Evolutionary conservation across 2,888 invertebrate species (phyloP).

Genomic region (Aporophyla nigra): DNA sequence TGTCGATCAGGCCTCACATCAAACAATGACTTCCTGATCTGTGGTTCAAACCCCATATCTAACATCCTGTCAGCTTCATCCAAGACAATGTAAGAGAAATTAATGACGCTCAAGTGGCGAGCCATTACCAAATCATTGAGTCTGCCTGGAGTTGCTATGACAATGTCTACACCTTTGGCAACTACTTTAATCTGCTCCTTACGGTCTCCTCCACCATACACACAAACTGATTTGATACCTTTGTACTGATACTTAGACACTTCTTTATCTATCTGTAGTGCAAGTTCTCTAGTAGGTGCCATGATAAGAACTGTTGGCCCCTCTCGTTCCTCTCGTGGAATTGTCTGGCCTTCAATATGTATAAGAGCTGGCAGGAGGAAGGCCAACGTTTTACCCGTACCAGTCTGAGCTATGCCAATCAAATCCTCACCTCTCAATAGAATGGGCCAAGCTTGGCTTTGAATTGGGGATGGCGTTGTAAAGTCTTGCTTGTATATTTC

Average conservation of each 20-base stretch:
- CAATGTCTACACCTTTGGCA: conserved; percentile 96
- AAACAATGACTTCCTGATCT: conserved; percentile 95
- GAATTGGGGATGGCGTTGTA: conserved; percentile 96
- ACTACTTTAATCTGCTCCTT: conserved; percentile 94
- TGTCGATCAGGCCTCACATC: conserved; percentile 97
- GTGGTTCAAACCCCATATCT: conserved; percentile 97
- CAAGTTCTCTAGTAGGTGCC: conserved; percentile 98
- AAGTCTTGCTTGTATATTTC: conserved; percentile 96
- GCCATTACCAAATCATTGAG: conserved; percentile 96
- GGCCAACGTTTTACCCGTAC: conserved; percentile 98
- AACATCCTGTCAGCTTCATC: conserved; percentile 98
- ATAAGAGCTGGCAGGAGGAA: conserved; percentile 98
- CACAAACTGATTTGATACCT: conserved; percentile 96
- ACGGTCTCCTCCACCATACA: conserved; percentile 97
- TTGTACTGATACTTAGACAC: conserved; percentile 96
- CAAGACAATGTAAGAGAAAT: conserved; percentile 96
- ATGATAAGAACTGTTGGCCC: conserved; percentile 97
- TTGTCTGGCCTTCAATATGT: conserved; percentile 96
- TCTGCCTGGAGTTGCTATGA: conserved; percentile 98
- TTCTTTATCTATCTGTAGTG: conserved; percentile 97
- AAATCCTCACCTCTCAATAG: conserved; percentile 97
- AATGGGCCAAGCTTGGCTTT: conserved; percentile 98
- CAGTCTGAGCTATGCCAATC: conserved; percentile 99
- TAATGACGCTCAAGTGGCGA: conserved; percentile 93
- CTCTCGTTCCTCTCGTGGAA: conserved; percentile 93